Percentiles rank a stretch among this genome's conserved stretches.
These are phyloP conservation scores for Dolomedes plantarius DNA, from an alignment of 2,888 invertebrate species.

Conservation along the genomic window DNA sequence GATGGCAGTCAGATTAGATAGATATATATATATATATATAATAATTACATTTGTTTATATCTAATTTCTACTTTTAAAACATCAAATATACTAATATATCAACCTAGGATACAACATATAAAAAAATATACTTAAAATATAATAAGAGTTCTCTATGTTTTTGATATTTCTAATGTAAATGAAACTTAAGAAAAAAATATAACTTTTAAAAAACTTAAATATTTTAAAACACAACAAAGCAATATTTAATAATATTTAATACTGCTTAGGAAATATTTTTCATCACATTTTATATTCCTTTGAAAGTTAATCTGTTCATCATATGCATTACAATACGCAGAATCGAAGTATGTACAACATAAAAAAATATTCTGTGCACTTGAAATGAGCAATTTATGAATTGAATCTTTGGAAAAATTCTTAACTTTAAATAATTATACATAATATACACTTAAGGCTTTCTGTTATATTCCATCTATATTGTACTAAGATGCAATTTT, in stretches of 20 bases:
- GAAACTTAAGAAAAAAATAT: background rate
- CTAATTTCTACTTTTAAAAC: too few species aligned
- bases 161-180: too few species aligned
- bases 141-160: too few species aligned
- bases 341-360: slow-evolving; percentile 56
- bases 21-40: background rate
- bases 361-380: slow-evolving; percentile 62
- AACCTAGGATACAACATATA: too few species aligned
- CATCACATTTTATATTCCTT: slow-evolving; percentile 41
- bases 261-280: slow-evolving; percentile 56
- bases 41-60: too few species aligned
- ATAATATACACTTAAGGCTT: slow-evolving; percentile 57
- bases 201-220: slow-evolving; percentile 28
- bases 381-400: slow-evolving; percentile 58
- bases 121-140: too few species aligned
- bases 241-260: slow-evolving; percentile 43
- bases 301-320: slow-evolving; percentile 26
- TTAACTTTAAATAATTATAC: slow-evolving; percentile 53
- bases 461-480: slow-evolving; percentile 44
- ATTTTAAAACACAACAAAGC: slow-evolving; percentile 36
- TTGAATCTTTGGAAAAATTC: slow-evolving; percentile 60
- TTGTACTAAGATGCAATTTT: slow-evolving; percentile 63
- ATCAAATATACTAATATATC: too few species aligned
- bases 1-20: background rate
- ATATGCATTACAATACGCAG: slow-evolving; percentile 3